Percentiles rank a stretch among this genome's conserved stretches.
phyloP scores from a whole-genome alignment of 1,140 invertebrate genomes.

The Antheraea mylitta region DNA sequence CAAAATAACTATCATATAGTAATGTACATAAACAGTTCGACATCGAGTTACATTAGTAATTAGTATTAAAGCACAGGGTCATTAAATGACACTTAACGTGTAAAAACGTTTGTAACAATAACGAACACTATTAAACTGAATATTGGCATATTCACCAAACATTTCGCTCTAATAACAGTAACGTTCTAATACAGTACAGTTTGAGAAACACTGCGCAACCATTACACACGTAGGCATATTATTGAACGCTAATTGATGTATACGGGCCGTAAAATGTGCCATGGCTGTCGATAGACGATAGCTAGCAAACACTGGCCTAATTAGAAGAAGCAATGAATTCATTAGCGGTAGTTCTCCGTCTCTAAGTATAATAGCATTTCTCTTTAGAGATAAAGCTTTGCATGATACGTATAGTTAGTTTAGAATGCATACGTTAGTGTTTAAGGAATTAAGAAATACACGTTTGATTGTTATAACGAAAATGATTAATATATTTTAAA shows the following conservation, averaged over 20 bases:
- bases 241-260: slow-evolving; percentile 57
- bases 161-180: neutral
- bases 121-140: neutral
- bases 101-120: neutral
- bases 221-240: slow-evolving; percentile 23
- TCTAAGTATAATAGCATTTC: neutral
- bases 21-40: neutral
- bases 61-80: neutral
- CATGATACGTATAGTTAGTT: neutral
- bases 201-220: slow-evolving; percentile 7
- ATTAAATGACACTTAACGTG: neutral
- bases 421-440: neutral
- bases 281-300: slow-evolving; percentile 29
- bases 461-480: too few species aligned
- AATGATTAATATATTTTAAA: too few species aligned
- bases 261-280: slow-evolving; percentile 51
- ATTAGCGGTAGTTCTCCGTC: neutral
- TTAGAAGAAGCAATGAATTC: slow-evolving; percentile 7
- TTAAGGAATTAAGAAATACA: neutral
- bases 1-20: too few species aligned
- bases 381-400: neutral
- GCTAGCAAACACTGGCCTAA: slow-evolving; percentile 21
- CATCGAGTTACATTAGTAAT: neutral
- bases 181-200: neutral
- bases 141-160: neutral